Evolutionary conservation across 2,113 vertebrate species (phyloP).

Genomic region (Cardinalis cardinalis): DNA sequence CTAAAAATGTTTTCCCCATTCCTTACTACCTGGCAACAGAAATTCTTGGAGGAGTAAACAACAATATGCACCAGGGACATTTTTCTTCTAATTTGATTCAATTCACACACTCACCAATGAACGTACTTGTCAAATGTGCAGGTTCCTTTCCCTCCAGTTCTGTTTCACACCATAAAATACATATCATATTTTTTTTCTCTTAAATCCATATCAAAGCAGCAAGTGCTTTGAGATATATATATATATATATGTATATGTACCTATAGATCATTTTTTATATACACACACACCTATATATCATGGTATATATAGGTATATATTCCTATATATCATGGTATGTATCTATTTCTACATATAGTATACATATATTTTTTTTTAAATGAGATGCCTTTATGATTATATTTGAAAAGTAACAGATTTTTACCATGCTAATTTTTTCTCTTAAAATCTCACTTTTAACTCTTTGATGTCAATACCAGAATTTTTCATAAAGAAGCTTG

Average conservation of each 20-base stretch:
- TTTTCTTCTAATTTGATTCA: background rate
- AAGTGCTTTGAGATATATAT: background rate
- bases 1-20: conserved; percentile 5
- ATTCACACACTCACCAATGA: background rate
- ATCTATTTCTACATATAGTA: background rate
- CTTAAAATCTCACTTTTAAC: background rate
- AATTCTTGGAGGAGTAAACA: background rate
- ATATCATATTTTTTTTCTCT: background rate
- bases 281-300: background rate
- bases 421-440: background rate
- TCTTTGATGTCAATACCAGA: background rate
- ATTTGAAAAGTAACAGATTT: background rate
- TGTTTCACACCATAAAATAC: background rate
- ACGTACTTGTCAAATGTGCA: background rate
- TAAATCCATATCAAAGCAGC: background rate
- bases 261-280: background rate
- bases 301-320: background rate
- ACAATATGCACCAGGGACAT: background rate
- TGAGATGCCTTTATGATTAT: background rate
- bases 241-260: background rate
- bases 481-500: background rate
- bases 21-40: background rate
- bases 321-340: background rate
- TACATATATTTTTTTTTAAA: background rate
- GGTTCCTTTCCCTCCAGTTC: background rate